Evolutionary conservation across 2,113 vertebrate genomes (phyloP).

Genomic region (Rhagologus leucostigma): DNA sequence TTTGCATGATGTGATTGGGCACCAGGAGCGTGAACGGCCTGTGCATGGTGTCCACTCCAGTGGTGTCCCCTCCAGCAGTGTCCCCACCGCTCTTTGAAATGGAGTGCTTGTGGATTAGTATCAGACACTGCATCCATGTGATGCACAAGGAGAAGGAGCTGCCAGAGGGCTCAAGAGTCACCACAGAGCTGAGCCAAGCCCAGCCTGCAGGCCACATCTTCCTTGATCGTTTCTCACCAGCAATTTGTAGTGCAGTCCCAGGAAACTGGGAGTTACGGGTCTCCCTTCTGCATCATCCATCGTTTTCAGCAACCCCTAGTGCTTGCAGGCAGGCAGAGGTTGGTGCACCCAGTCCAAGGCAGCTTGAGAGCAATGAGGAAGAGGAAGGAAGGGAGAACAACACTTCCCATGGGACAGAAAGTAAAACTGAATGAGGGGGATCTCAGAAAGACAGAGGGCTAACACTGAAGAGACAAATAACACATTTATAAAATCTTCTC

Average conservation of each 20-base stretch:
- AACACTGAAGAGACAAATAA: not conserved
- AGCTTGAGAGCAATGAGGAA: not conserved
- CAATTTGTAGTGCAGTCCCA: not conserved
- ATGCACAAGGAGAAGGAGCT: not conserved
- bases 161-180: not conserved
- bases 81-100: not conserved
- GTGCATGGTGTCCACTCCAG: not conserved
- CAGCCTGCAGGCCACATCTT: not conserved
- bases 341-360: not conserved
- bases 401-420: not conserved
- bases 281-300: not conserved
- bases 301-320: fast-evolving
- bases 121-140: fast-evolving
- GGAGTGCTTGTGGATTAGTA: not conserved
- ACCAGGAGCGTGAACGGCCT: fast-evolving
- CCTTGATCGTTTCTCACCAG: not conserved
- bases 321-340: not conserved
- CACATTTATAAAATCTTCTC: not conserved
- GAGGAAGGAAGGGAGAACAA: not conserved
- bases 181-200: not conserved
- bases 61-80: not conserved
- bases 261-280: not conserved
- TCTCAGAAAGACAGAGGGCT: not conserved
- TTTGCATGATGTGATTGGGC: not conserved
- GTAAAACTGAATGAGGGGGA: not conserved